Evolutionary conservation across 2,888 invertebrate species (phyloP).

Genomic region (Choreutis nemorana): DNA sequence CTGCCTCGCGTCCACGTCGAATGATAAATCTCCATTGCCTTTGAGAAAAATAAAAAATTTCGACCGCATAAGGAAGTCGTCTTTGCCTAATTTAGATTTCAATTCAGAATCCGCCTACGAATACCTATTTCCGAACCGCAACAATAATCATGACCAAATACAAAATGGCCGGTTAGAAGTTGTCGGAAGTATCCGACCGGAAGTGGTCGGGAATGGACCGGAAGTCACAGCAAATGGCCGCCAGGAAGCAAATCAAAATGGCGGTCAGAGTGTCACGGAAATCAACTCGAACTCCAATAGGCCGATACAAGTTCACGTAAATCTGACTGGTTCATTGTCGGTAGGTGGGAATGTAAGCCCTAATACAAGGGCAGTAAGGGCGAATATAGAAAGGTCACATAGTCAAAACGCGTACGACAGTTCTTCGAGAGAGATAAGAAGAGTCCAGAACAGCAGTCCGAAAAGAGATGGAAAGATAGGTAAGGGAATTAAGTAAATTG

Average conservation of each 20-base stretch:
- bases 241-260: too few species aligned
- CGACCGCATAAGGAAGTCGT: conserved; percentile 40
- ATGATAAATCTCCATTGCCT: conserved; percentile 25
- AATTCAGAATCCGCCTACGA: conserved; percentile 37
- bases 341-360: conserved; percentile 15
- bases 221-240: too few species aligned
- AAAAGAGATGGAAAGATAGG: conserved; percentile 36
- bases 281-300: too few species aligned
- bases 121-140: conserved; percentile 37
- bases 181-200: too few species aligned
- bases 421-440: conserved; percentile 21
- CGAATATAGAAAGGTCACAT: conserved; percentile 36
- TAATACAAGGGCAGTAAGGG: conserved; percentile 18
- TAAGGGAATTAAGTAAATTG: too few species aligned
- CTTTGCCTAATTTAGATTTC: conserved; percentile 42
- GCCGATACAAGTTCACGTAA: too few species aligned
- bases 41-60: conserved; percentile 25
- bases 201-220: too few species aligned
- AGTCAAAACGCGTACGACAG: conserved; percentile 46
- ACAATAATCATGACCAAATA: conserved; percentile 10
- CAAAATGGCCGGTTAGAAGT: neutral
- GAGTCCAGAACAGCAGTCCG: conserved; percentile 29
- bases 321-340: too few species aligned
- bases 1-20: conserved; percentile 48
- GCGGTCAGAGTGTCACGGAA: too few species aligned